phyloP scores from a whole-genome alignment of 2,797 vertebrate species.

The Manis pentadactyla region DNA sequence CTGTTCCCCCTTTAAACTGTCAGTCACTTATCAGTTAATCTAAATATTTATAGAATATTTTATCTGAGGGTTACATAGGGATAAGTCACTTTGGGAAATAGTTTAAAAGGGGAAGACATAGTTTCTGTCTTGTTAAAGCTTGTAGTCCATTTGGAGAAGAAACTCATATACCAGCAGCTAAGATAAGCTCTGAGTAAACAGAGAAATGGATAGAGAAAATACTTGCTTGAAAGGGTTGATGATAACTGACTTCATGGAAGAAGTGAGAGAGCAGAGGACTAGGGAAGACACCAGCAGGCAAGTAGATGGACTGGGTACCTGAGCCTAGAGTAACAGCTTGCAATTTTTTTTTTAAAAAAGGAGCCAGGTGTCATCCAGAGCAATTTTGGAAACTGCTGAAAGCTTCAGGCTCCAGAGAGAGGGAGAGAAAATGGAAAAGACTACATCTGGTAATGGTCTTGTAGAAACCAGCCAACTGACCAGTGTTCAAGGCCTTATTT shows the following conservation, averaged over 20 bases:
- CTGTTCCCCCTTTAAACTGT: background rate
- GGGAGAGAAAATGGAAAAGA: background rate
- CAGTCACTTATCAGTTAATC: background rate
- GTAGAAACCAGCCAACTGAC: background rate
- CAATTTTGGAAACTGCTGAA: background rate
- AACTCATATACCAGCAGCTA: background rate
- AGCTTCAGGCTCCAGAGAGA: background rate
- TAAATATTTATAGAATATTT: background rate
- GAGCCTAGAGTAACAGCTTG: background rate
- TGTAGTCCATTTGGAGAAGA: background rate
- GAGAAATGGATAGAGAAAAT: background rate
- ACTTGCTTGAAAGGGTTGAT: background rate
- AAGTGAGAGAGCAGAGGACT: background rate
- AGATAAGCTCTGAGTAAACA: background rate
- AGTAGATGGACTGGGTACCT: background rate
- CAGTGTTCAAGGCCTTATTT: background rate
- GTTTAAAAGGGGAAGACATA: background rate
- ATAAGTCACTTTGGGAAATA: slow-evolving; percentile 10
- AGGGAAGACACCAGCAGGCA: background rate
- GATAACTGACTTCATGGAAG: background rate
- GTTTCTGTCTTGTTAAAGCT: background rate
- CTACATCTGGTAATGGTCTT: background rate
- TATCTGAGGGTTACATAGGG: background rate
- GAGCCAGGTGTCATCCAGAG: background rate
- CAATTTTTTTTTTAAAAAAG: background rate